Base-by-base conservation (phyloP, 2,888 invertebrate genomes). In the Drosophila recens region DNA sequence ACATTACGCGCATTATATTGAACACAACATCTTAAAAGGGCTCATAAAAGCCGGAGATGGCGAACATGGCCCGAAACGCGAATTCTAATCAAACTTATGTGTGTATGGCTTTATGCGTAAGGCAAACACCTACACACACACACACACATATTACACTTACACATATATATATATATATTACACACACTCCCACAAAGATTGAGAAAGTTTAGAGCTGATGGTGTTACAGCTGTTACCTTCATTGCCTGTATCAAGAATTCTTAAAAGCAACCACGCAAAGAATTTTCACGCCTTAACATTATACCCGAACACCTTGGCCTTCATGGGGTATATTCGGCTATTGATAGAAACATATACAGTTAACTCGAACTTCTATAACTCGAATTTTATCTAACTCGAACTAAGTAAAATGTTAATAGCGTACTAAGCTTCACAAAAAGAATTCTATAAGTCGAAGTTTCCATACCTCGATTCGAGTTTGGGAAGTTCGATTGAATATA, bases 21-120 rank as follows among this genome's bases (percentile, higher is more conserved):
- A 69, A 51, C 61, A 56, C 57, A 78, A 70, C 72, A 51, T 51
- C 43, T 54, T 58, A 42, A 56, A 51, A 48, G 30, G 34, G 17
- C 30, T 33, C 27, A 53, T 9, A 13, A 51, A 13, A n/a, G 11
- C 6, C 0, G 33, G 23, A 10, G 27, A 23, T 33, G 42, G 30
- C n/a, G 17, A 17, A 51, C 51, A 51, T 20, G 15, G 33, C 10
- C 5, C 15, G 20, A 36, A 45, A 49, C 40, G 53, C 40, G 54
- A 62, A 62, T 74, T 76, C 34, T 76, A 74, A 74, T 76, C 72
- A 73, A 72, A 73, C 49, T 67, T 73, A 42, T 53, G 52, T 61
- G 27, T 27, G 52, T 67, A 27, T 62, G 61, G 17, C 40, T 10
- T 54, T 40, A 33, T 40, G 49, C 63, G 17, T 62, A 53, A 38